Evolutionary conservation across 2,113 vertebrate genomes (phyloP), one percentile per base, ranked within the genome.

Genomic region (Ia io): DNA sequence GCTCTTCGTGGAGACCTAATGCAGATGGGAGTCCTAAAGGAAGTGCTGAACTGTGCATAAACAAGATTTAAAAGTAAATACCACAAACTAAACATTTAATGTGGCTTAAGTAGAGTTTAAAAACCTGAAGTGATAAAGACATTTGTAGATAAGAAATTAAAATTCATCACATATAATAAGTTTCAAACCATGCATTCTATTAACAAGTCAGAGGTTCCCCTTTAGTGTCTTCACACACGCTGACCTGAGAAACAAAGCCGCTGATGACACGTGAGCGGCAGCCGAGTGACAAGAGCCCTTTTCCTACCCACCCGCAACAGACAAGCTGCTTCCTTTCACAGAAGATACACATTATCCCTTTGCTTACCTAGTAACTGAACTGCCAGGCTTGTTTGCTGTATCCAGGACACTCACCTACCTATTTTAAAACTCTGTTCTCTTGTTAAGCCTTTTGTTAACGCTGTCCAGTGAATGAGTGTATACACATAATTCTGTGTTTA

Each of bases 311-410:
- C n/a, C 78, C 71, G 73, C 88, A 85, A 70, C 76, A 69, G 91
- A 90, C 22, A 84, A 92, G 82, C 51, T 17, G 40, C 30, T 93
- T 93, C 92, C 49, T 7, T 96, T 96, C 73, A 69, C 73, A 90
- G 63, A 97, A 98, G 93, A 25, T 79, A 59, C 40, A 80, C 69
- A 40, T 56, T 74, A 2, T 69, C 56, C 32, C 63, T 61, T 47
- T 91, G 73, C 16, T 91, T 76, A 85, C 53, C 61, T 63, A 92
- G 92, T 91, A 85, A 95, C 28, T 0, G 3, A 16, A 25, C 69
- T 32, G 30, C 85, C 32, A 30, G 42, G 84, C 8, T 6, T 93
- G 92, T 80, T 35, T 67, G 91, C 3, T 87, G 67, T 92, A 47
- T 49, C 28, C 86, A 96, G 91, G 85, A 96, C 30, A 23, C 30